These are phyloP conservation scores for Muscidifurax raptorellus DNA, from an alignment of 1,140 invertebrate genomes.

Conservation along the genomic window DNA sequence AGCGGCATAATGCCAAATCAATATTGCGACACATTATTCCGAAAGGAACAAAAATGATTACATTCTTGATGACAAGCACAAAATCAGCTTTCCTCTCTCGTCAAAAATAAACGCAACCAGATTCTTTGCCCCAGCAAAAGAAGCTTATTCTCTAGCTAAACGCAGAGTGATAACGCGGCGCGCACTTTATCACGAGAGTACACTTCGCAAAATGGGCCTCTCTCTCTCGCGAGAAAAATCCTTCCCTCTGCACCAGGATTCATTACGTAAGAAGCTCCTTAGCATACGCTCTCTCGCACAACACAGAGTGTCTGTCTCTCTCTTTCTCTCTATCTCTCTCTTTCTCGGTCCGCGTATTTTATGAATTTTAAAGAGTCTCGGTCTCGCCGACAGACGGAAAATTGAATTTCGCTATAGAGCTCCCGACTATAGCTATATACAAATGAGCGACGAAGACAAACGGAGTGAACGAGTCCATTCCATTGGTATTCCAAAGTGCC, in stretches of 20 bases:
- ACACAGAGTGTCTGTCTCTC: background rate
- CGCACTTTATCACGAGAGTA: background rate
- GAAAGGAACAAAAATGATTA: background rate
- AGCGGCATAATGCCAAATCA: background rate
- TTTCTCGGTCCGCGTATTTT: background rate
- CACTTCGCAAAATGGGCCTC: background rate
- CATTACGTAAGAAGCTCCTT: slow-evolving; percentile 21
- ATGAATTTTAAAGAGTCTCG: no score
- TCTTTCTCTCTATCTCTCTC: background rate
- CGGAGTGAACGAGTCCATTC: no score
- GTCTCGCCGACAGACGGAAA: background rate
- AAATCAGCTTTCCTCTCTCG: background rate
- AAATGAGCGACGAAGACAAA: no score
- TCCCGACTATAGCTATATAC: no score
- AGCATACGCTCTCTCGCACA: background rate
- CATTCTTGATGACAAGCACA: background rate
- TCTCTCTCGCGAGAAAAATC: background rate
- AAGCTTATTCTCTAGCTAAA: no score
- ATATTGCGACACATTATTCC: no score
- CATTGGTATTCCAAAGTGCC: background rate
- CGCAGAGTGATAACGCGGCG: background rate
- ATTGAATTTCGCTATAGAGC: background rate
- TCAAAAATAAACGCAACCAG: background rate
- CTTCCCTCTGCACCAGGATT: background rate
- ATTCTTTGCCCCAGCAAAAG: no score